These are phyloP conservation scores for Epicauta chinensis DNA, from an alignment of 1,140 invertebrate genomes.

Conservation along the genomic window DNA sequence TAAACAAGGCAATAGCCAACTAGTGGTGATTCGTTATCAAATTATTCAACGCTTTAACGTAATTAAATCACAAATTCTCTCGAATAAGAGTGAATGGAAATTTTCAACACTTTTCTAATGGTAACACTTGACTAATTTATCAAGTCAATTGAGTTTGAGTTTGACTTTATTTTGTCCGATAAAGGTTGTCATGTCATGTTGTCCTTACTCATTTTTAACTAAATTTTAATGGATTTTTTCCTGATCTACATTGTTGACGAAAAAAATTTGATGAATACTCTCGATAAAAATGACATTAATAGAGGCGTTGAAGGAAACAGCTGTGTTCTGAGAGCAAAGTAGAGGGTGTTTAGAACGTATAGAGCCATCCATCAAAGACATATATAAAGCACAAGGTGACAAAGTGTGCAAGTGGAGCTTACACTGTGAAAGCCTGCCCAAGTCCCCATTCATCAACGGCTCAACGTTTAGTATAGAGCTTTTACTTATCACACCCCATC, in stretches of 20 bases:
- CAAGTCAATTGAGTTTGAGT: no score
- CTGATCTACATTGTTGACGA: neutral
- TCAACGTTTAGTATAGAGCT: conserved; percentile 27
- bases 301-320: conserved; percentile 35
- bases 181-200: no score
- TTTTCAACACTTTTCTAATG: no score
- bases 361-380: conserved; percentile 35
- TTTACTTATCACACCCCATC: conserved; percentile 21
- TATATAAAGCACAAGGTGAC: conserved; percentile 35
- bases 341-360: neutral
- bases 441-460: conserved; percentile 33
- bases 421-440: conserved; percentile 27
- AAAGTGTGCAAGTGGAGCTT: conserved; percentile 36
- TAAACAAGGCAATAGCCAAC: conserved; percentile 24
- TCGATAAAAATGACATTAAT: conserved; percentile 34
- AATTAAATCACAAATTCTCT: conserved; percentile 25
- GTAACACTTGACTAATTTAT: no score
- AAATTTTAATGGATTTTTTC: no score
- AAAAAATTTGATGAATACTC: conserved; percentile 23
- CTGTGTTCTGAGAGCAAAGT: conserved; percentile 20
- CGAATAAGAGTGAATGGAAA: no score
- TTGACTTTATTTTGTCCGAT: no score
- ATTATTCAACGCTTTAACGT: conserved; percentile 27
- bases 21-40: conserved; percentile 26
- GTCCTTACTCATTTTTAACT: no score